Evolutionary conservation across 2,113 vertebrate genomes (phyloP).

Genomic region (Syrmaticus mikado): DNA sequence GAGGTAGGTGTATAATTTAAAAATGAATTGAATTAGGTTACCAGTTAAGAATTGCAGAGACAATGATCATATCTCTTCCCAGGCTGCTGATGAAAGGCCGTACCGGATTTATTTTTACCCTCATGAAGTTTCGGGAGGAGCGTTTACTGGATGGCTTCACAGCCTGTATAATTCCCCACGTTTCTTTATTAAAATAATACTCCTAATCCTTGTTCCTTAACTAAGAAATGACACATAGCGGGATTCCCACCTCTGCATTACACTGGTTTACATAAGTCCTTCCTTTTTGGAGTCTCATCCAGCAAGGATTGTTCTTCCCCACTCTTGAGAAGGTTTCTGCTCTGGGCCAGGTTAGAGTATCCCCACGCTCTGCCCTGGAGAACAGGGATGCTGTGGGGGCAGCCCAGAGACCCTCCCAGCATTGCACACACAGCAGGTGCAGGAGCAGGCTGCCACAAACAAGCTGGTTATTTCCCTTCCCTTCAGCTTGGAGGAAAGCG

Average conservation of each 20-base stretch:
- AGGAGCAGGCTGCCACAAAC: not conserved
- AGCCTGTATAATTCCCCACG: not conserved
- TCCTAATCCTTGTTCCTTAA: not conserved
- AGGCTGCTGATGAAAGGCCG: constrained; percentile 4
- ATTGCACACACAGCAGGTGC: not conserved
- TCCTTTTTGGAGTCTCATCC: not conserved
- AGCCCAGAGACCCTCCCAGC: not conserved
- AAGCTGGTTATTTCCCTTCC: not conserved
- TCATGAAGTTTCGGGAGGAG: constrained; percentile 41
- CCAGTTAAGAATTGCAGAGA: not conserved
- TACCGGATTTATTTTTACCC: constrained; percentile 34
- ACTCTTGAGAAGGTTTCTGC: not conserved
- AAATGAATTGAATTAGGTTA: constrained; percentile 40
- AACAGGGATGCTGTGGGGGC: rapidly evolving
- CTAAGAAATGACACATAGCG: not conserved
- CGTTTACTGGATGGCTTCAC: constrained; percentile 30
- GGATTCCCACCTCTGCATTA: not conserved
- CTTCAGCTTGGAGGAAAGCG: not conserved
- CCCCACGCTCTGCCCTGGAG: not conserved
- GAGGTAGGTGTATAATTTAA: constrained; percentile 49
- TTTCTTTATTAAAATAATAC: constrained; percentile 7
- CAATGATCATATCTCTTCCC: not conserved
- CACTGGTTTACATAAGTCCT: not conserved
- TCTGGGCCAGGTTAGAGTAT: not conserved
- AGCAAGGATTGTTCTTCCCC: not conserved